Base-by-base conservation (phyloP, 2,888 invertebrate species). In the Aporophyla lueneburgensis region DNA sequence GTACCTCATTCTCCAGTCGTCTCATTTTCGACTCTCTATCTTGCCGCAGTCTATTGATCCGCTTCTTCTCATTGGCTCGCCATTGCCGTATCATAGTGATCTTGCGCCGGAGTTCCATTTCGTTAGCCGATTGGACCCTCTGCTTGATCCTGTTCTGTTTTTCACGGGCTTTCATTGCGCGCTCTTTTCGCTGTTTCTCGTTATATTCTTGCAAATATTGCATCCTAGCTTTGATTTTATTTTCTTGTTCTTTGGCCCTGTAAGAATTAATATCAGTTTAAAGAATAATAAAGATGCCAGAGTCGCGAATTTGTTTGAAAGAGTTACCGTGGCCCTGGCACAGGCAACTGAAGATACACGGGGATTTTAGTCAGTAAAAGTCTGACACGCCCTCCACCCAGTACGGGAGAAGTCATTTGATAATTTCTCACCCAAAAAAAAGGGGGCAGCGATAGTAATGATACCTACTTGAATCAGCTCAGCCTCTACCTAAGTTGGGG, bases 31-130 rank as follows among this genome's bases (percentile, higher is more conserved):
- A 80, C 43, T 95, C 94, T 69, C 90, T 89, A n/a, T 96, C 96
- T 7, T 91, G 90, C 81, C 93, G 93, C 12, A 96, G 67, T 58
- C 96, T 86, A 61, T 92, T 92, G 66, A 94, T 14, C 16, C 96
- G 87, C 58, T 95, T 95, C 91, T 91, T 95, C 89, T 96, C 96
- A 68, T 96, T 96, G 24, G 89, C 65, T 43, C 96, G 89, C 96
- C 96, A 96, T 83, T 92, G 93, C 2, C 96, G 91, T 70, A 96
- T 91, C 96, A 96, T 96, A 1, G 94, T 95, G 74, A 96, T 96
- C 87, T 96, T 96, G 51, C 96, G 88, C 16, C 96, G 87, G 2
- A 96, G 88, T 80, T 96, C 96, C 92, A 96, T 91, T 81, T 96
- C 96, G 0, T 93, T 94, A 0, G 96, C 96, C 0, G 96, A 95